Conservation (phyloP, 2,888 invertebrate genomes). For the Carpatolechia fugitivella region DNA sequence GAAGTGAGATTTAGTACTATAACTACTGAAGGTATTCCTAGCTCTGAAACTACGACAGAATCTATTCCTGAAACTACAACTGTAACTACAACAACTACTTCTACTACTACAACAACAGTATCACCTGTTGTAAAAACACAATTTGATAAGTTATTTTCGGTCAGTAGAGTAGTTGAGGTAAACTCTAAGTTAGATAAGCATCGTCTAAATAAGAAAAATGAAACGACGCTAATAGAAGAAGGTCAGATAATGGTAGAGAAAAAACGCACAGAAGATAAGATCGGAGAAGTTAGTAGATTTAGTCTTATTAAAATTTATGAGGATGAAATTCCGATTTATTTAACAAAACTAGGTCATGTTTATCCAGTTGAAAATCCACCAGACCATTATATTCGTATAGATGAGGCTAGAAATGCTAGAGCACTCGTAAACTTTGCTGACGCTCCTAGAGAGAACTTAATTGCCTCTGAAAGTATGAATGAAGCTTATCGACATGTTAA, state of each 20-base stretch:
- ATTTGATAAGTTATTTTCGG: conserved; percentile 82
- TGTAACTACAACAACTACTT: conserved; percentile 34
- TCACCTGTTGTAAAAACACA: conserved; percentile 67
- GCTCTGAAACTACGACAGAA: conserved; percentile 33
- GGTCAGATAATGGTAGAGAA: conserved; percentile 78
- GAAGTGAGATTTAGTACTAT: conserved; percentile 19
- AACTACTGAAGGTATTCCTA: conserved; percentile 19
- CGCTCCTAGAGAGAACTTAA: conserved; percentile 62
- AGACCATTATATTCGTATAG: conserved; percentile 69
- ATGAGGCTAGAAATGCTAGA: conserved; percentile 73
- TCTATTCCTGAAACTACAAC: conserved; percentile 43
- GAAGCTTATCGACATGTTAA: conserved; percentile 69
- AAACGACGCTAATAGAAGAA: conserved; percentile 73
- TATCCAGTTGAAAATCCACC: conserved; percentile 74
- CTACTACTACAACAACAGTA: conserved; percentile 38
- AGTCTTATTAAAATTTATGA: conserved; percentile 84
- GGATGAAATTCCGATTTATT: conserved; percentile 75
- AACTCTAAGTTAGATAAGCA: conserved; percentile 82
- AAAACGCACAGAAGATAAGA: conserved; percentile 81
- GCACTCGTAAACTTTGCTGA: conserved; percentile 60
- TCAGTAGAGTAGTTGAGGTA: conserved; percentile 84
- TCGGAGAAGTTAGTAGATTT: conserved; percentile 84
- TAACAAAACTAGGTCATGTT: conserved; percentile 68
- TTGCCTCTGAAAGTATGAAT: conserved; percentile 73
- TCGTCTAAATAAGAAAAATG: conserved; percentile 76